These are phyloP conservation scores for Tetraneura akinire DNA, from an alignment of 1,140 invertebrate genomes.

Conservation along the genomic window DNA sequence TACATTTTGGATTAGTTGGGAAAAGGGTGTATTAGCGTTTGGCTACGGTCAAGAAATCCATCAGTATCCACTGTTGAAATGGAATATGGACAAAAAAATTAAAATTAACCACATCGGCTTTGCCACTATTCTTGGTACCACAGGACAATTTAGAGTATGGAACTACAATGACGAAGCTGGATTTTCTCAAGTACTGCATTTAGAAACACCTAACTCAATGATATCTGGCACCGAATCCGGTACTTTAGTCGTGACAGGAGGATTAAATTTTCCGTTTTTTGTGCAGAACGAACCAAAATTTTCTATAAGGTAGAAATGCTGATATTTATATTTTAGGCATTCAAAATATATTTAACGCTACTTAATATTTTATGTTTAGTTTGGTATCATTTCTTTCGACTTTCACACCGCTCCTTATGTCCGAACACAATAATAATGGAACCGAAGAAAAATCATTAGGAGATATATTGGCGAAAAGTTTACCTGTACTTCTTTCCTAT, in stretches of 20 bases:
- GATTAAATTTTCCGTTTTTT: slow-evolving; percentile 62
- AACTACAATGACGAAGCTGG: slow-evolving; percentile 71
- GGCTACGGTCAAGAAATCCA: slow-evolving; percentile 62
- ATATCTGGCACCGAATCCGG: slow-evolving; percentile 67
- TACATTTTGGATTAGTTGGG: slow-evolving; percentile 68
- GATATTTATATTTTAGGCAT: not conserved
- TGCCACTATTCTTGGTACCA: slow-evolving; percentile 64
- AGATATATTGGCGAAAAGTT: slow-evolving; percentile 53
- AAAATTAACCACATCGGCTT: slow-evolving; percentile 66
- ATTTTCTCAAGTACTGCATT: slow-evolving; percentile 68
- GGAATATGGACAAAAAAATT: slow-evolving; percentile 64
- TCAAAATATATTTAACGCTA: no score
- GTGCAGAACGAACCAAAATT: slow-evolving; percentile 52
- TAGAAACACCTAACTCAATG: slow-evolving; percentile 65
- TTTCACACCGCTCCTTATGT: slow-evolving; percentile 36
- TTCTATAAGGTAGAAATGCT: not conserved
- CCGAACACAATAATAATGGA: slow-evolving; percentile 33
- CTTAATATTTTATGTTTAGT: slow-evolving; percentile 5
- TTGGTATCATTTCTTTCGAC: slow-evolving; percentile 38
- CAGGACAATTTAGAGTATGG: slow-evolving; percentile 68
- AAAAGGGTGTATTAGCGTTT: slow-evolving; percentile 62
- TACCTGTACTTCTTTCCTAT: slow-evolving; percentile 66
- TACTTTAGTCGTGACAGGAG: slow-evolving; percentile 64
- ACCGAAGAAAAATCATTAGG: slow-evolving; percentile 31
- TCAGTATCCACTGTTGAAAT: slow-evolving; percentile 62